Conservation (phyloP, 2,888 invertebrate species). For the Agonopterix heracliana region DNA sequence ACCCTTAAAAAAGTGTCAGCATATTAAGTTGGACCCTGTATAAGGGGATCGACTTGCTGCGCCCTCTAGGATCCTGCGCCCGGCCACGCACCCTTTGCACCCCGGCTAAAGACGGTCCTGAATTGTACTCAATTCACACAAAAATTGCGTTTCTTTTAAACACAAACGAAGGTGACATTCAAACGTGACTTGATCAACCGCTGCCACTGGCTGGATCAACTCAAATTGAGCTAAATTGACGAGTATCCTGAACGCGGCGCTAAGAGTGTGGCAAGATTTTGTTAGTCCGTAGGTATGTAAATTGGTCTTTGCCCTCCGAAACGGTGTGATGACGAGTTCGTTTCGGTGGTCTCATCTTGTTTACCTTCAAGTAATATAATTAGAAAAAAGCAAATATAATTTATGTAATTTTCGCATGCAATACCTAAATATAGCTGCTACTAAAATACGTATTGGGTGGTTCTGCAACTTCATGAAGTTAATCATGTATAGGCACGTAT, state of each 20-base stretch:
- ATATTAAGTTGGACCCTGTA: no score
- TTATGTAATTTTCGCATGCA: not conserved
- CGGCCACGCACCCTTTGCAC: no score
- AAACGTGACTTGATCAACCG: no score
- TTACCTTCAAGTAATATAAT: conserved; percentile 19
- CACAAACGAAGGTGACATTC: conserved; percentile 17
- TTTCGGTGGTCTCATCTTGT: conserved; percentile 26
- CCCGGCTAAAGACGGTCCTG: no score
- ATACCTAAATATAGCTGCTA: not conserved
- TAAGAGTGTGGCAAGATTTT: conserved; percentile 24
- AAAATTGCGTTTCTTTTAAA: conserved; percentile 6
- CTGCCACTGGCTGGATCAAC: conserved; percentile 14
- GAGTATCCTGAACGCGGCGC: conserved; percentile 23
- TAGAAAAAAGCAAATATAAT: conserved; percentile 4
- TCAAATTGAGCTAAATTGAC: conserved; percentile 29
- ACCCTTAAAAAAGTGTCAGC: no score
- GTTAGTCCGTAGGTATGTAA: conserved; percentile 21
- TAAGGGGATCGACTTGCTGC: no score
- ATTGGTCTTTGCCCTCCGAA: conserved; percentile 32
- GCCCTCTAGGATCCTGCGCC: no score
- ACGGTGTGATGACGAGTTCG: conserved; percentile 40
- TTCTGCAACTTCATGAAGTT: not conserved
- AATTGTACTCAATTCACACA: conserved; percentile 17
- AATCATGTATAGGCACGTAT: not conserved
- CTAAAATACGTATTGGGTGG: not conserved